These are phyloP conservation scores for Neria commutata DNA, from an alignment of 2,888 invertebrate genomes.

Conservation along the genomic window DNA sequence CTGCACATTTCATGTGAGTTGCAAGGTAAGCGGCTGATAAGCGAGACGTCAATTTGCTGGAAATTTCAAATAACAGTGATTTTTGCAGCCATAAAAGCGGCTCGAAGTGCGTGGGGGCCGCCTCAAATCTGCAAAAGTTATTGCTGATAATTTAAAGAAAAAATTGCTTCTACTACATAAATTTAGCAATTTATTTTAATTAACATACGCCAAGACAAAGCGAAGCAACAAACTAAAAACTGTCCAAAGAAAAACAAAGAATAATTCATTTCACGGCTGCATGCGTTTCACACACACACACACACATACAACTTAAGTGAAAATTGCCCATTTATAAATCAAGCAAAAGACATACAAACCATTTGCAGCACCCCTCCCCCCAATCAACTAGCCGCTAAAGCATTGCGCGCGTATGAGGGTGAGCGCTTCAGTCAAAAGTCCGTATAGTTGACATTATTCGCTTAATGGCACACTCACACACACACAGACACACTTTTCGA, in stretches of 20 bases:
- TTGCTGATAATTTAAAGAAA: not conserved
- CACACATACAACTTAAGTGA: not conserved
- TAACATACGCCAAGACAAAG: constrained; percentile 31
- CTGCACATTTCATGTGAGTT: not conserved
- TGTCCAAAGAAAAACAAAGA: constrained; percentile 16
- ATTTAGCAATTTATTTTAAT: constrained; percentile 49
- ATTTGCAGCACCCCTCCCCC: not conserved
- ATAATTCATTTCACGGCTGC: constrained; percentile 37
- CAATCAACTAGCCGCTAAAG: too few relatives aligned
- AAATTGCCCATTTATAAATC: too few relatives aligned
- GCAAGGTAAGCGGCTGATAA: not conserved
- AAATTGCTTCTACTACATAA: constrained; percentile 37
- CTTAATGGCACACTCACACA: not conserved
- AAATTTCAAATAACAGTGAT: too few relatives aligned
- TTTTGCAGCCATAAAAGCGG: too few relatives aligned
- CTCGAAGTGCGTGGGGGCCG: too few relatives aligned
- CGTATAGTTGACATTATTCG: not conserved
- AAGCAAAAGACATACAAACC: constrained; percentile 6
- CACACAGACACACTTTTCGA: not conserved
- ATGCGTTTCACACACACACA: constrained; percentile 27
- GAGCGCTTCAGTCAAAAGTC: not conserved
- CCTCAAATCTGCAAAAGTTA: not conserved
- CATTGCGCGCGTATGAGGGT: too few relatives aligned
- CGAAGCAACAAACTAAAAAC: constrained; percentile 4
- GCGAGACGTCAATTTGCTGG: too few relatives aligned